Conservation (phyloP, 2,797 vertebrate species). For the Potorous gilbertii region DNA sequence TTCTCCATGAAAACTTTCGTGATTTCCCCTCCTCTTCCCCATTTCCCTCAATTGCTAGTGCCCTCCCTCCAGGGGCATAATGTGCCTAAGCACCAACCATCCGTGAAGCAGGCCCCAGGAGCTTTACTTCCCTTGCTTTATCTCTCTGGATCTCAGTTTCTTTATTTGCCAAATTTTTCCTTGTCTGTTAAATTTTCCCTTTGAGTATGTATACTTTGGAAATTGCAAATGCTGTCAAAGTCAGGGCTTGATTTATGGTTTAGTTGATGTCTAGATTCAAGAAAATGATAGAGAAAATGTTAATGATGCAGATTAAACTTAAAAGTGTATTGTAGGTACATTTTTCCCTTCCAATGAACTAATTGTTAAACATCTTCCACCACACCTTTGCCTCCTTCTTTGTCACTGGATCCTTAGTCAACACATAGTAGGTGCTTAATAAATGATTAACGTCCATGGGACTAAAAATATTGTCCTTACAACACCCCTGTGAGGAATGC, state of each 20-base stretch:
- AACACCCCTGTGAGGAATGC: not conserved
- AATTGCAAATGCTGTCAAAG: not conserved
- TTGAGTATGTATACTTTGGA: not conserved
- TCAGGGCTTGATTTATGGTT: not conserved
- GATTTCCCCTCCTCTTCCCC: not conserved
- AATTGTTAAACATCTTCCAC: not conserved
- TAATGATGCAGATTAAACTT: not conserved
- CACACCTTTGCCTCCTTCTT: not conserved
- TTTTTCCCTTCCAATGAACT: not conserved
- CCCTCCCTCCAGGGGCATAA: not conserved
- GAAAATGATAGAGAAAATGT: not conserved
- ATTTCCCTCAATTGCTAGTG: not conserved
- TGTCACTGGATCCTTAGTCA: not conserved
- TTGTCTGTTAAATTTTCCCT: not conserved
- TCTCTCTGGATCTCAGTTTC: not conserved
- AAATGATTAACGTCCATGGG: not conserved
- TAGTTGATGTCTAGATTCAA: not conserved
- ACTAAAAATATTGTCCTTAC: not conserved
- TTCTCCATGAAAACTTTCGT: not conserved
- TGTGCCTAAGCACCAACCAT: not conserved
- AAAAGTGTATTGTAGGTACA: not conserved
- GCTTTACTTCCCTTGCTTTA: not conserved
- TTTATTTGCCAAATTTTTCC: not conserved
- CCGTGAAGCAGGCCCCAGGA: not conserved
- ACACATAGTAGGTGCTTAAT: not conserved